Conservation (phyloP, 2,888 invertebrate genomes). For the Xestia ashworthii region DNA sequence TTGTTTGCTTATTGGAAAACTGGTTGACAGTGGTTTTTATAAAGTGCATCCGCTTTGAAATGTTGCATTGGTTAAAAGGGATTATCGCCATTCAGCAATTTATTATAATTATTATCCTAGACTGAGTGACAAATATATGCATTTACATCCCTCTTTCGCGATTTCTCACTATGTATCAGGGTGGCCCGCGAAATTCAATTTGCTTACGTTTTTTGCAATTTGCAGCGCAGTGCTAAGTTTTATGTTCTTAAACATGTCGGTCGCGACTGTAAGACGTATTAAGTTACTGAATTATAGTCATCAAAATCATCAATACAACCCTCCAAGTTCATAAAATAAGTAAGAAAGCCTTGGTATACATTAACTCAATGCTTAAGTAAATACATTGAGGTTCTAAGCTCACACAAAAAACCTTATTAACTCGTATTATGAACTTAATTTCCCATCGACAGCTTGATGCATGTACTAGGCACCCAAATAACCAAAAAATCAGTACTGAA, state of each 20-base stretch:
- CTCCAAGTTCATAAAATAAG: too few relatives aligned
- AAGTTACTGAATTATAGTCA: too few relatives aligned
- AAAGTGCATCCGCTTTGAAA: not conserved
- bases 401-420: conserved; percentile 10
- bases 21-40: not conserved
- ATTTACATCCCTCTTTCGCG: not conserved
- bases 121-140: not conserved
- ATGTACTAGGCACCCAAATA: not conserved
- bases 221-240: too few relatives aligned
- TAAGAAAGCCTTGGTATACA: not conserved
- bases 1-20: conserved; percentile 14
- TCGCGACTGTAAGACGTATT: too few relatives aligned
- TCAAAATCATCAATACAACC: too few relatives aligned
- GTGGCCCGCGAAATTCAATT: too few relatives aligned
- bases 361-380: conserved; percentile 24
- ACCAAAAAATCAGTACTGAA: not conserved
- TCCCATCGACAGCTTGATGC: not conserved
- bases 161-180: not conserved
- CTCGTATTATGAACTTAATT: conserved; percentile 1
- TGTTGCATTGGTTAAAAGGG: not conserved
- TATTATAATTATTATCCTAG: not conserved
- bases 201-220: too few relatives aligned
- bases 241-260: too few relatives aligned
- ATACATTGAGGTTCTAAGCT: conserved; percentile 7
- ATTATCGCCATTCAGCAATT: not conserved